A percentile compares a stretch with the other conserved stretches of the same genome.
Conservation (phyloP, 2,888 invertebrate species). For the Leptarthrus brevirostris region DNA sequence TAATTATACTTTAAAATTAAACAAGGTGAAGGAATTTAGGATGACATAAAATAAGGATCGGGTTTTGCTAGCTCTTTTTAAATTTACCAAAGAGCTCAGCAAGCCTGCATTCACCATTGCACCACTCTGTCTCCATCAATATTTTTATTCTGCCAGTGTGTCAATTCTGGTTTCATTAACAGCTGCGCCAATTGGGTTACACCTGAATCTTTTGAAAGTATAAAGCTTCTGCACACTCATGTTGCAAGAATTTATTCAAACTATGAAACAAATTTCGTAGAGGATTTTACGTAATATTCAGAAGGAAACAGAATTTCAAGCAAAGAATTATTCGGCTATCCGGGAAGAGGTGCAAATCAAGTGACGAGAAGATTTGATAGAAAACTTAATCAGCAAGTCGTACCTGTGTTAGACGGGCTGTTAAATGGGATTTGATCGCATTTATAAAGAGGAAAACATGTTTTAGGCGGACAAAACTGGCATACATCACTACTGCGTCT, state of each 20-base stretch:
- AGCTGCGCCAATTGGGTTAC: neutral
- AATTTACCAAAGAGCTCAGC: no score
- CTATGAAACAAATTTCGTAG: slow-evolving; percentile 1
- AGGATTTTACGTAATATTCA: slow-evolving; percentile 1
- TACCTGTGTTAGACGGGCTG: slow-evolving; percentile 17
- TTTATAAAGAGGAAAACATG: slow-evolving; percentile 1
- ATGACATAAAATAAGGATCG: no score
- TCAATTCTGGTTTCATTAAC: neutral
- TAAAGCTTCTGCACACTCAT: neutral
- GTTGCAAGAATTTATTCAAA: neutral
- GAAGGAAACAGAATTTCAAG: slow-evolving; percentile 3
- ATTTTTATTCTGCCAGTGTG: neutral
- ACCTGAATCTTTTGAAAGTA: slow-evolving; percentile 1
- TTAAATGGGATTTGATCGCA: slow-evolving; percentile 5
- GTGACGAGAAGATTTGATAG: slow-evolving; percentile 17
- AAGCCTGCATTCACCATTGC: no score
- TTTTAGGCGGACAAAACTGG: slow-evolving; percentile 22
- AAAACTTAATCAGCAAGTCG: slow-evolving; percentile 27
- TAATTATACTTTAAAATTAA: no score
- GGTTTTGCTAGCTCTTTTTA: no score
- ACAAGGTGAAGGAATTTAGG: no score
- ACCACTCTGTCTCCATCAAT: slow-evolving; percentile 4
- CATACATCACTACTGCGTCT: slow-evolving; percentile 30
- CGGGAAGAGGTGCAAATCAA: slow-evolving; percentile 14
- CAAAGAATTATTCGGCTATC: slow-evolving; percentile 12